Evolutionary conservation across 37 sponge, comb jelly and placozoan genomes (phyloP).

Genomic region (Agelas oroides): DNA sequence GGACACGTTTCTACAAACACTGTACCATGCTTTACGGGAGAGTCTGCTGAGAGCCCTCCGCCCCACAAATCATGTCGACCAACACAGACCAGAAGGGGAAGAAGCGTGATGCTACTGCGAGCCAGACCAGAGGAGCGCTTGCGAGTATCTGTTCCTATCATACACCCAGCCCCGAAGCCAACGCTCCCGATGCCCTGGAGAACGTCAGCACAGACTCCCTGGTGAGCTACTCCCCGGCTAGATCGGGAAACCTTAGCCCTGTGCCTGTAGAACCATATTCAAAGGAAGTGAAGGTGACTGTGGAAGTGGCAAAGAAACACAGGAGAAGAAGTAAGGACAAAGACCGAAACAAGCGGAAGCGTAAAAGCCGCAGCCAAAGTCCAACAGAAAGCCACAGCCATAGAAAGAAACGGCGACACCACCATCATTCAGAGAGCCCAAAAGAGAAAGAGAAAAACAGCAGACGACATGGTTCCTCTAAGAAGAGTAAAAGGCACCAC

Average conservation of each 20-base stretch:
- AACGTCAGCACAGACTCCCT: constrained; percentile 49
- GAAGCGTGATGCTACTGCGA: neutral
- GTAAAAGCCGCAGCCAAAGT: constrained; percentile 24
- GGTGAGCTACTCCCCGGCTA: constrained; percentile 37
- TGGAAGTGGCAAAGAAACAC: constrained; percentile 8
- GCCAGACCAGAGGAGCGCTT: constrained; percentile 12
- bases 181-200: constrained; percentile 35
- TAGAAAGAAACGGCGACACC: constrained; percentile 29
- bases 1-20: constrained; percentile 13
- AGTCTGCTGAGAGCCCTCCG: neutral
- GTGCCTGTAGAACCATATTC: constrained; percentile 34
- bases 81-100: neutral
- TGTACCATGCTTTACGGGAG: neutral
- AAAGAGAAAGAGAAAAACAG: neutral
- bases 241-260: constrained; percentile 10
- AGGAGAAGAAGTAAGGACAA: constrained; percentile 20
- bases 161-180: constrained; percentile 47
- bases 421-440: constrained; percentile 21
- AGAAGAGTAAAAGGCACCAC: constrained; percentile 9
- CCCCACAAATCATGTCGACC: too few relatives aligned
- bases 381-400: neutral
- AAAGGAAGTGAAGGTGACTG: neutral
- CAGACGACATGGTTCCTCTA: neutral
- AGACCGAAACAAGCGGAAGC: constrained; percentile 1
- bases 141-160: constrained; percentile 56